phyloP scores from a whole-genome alignment of 1,140 invertebrate genomes.

The Diachasma alloeum region DNA sequence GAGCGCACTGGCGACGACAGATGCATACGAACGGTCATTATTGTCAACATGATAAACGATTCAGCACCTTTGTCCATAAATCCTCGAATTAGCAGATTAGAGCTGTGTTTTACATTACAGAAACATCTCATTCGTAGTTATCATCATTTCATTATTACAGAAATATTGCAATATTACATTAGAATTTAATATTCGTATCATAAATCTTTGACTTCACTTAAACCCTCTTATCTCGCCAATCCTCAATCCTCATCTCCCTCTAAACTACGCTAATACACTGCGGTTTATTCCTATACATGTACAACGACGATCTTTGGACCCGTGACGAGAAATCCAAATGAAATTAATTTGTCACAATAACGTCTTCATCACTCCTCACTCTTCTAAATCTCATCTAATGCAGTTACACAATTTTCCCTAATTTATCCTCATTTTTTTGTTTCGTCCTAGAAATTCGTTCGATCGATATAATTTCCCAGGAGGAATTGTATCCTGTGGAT shows the following conservation, averaged over 20 bases:
- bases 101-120: neutral
- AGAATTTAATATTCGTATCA: constrained; percentile 12
- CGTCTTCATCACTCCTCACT: constrained; percentile 23
- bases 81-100: neutral
- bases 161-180: neutral
- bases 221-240: constrained; percentile 17
- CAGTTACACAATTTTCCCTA: neutral
- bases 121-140: neutral
- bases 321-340: constrained; percentile 55
- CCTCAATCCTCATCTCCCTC: constrained; percentile 28
- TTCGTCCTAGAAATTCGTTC: constrained; percentile 1
- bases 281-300: constrained; percentile 35
- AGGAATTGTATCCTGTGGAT: neutral
- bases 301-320: constrained; percentile 59
- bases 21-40: constrained; percentile 57
- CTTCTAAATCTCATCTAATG: neutral
- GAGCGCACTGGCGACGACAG: constrained; percentile 40
- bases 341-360: constrained; percentile 41
- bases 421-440: neutral
- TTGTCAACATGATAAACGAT: constrained; percentile 47
- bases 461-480: constrained; percentile 16
- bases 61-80: constrained; percentile 10
- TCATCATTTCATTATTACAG: neutral
- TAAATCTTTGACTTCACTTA: constrained; percentile 11
- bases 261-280: constrained; percentile 16